Percentiles rank a stretch among this genome's conserved stretches.
phyloP scores from a whole-genome alignment of 2,113 vertebrate genomes.

The Syngnathus floridae region DNA sequence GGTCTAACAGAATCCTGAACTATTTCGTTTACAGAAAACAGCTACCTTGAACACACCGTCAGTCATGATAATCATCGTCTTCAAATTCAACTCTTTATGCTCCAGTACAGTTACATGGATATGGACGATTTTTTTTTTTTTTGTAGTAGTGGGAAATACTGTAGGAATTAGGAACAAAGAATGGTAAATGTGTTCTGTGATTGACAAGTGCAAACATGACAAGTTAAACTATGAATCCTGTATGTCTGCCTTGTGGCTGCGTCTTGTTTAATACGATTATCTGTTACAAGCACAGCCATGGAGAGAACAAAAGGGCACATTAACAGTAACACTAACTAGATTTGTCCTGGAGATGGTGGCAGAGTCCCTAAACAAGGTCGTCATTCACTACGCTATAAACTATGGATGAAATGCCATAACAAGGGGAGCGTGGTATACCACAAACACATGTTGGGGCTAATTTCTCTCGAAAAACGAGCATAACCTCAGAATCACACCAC shows the following conservation, averaged over 20 bases:
- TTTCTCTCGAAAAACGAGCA: background rate
- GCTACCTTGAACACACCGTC: background rate
- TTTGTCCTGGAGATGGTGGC: background rate
- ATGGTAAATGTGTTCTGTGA: background rate
- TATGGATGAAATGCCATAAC: constrained; percentile 1
- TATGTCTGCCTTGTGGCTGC: background rate
- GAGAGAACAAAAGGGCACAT: background rate
- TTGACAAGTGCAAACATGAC: constrained; percentile 2
- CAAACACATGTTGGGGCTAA: constrained; percentile 6
- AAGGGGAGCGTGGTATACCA: constrained; percentile 7
- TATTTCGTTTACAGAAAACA: background rate
- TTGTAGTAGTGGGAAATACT: constrained; percentile 2
- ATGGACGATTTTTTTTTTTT: background rate
- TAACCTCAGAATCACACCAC: constrained; percentile 25
- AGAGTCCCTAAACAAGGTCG: constrained; percentile 7
- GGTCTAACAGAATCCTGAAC: background rate
- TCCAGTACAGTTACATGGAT: background rate
- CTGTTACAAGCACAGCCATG: background rate
- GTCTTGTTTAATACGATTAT: background rate
- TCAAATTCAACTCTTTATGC: background rate
- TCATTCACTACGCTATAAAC: constrained; percentile 20
- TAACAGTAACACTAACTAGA: background rate
- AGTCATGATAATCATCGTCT: background rate
- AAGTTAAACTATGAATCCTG: background rate
- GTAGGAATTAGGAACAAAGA: background rate